Base-by-base conservation (phyloP, 2,797 vertebrate species). In the Micrastur ruficollis region DNA sequence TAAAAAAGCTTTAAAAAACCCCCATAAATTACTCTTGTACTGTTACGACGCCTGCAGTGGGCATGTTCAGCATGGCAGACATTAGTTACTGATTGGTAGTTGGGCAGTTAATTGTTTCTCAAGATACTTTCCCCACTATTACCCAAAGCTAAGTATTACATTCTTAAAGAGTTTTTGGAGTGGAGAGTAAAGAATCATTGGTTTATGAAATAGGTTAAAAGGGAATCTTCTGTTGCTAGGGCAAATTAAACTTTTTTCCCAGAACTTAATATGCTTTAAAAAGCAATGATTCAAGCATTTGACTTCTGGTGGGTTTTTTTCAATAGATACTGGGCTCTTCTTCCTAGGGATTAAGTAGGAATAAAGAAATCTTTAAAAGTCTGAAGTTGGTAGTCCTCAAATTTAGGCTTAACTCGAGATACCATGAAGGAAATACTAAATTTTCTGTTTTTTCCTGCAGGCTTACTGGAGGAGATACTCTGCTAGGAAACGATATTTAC, bases 381-480 rank as follows among this genome's bases (percentile, higher is more conserved):
- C 38, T 65, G 53, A 49, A 31, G 42, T 14, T 36, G 4, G 5
- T 40, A 63, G 26, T 52, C 19, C 6, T 76, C 47, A 67, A 67
- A 71, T 71, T 83, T 23, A 53, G 29, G 9, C 7, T 75, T 78
- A 40, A 78, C 34, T 89, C 0, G 1, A 47, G 42, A 53, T 55
- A 34, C 20, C 14, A 8, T 63, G 9, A 76, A 25, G 22, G 85
- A 84, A 92, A 76, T 40, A n/a, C 5, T 73, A 16, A 7, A 2
- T 40, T 52, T 79, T 67, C 8, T 84, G 2, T 29, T 86, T 63
- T 58, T 38, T 79, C 79, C 66, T 86, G n/a, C 95, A 99, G 99
- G 97, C 97, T 74, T 96, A 93, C 6, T 99, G 99, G 99, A 98
- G 98, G 97, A 98, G 97, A 93, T 98, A 98, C 75, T 97, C 75